These are phyloP conservation scores for Andrena hattorfiana DNA, from an alignment of 2,888 invertebrate species.

Conservation along the genomic window DNA sequence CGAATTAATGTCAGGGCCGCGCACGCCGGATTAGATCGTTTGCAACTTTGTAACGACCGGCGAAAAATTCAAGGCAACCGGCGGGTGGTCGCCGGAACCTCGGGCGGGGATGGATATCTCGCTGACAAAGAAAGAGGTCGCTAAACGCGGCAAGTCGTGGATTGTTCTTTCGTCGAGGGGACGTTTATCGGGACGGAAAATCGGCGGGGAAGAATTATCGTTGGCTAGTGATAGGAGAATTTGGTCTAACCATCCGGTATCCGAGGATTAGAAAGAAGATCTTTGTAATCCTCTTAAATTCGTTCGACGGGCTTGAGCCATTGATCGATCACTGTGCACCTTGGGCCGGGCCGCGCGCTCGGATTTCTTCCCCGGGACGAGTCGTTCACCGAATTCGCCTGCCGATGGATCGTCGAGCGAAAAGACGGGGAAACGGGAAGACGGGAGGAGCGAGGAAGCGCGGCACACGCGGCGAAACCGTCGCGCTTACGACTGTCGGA, in stretches of 20 bases:
- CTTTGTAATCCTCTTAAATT: conserved; percentile 33
- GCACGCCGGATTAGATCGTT: conserved; percentile 11
- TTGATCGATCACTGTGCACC: conserved; percentile 49
- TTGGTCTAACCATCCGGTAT: conserved; percentile 8
- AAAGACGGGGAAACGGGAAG: background rate
- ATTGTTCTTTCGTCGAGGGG: background rate
- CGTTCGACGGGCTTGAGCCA: conserved; percentile 3
- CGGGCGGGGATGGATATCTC: background rate
- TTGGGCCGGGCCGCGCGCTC: background rate
- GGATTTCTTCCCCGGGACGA: background rate
- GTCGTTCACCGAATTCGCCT: background rate
- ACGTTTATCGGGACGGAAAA: background rate
- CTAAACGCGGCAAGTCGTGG: background rate
- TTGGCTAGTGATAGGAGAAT: background rate
- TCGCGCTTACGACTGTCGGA: conserved; percentile 49
- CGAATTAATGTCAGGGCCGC: conserved; percentile 33
- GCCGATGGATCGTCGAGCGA: too few relatives aligned
- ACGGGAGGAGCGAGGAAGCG: background rate
- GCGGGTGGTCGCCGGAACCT: background rate
- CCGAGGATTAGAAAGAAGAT: conserved; percentile 35
- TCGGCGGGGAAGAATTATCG: conserved; percentile 10
- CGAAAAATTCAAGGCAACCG: background rate
- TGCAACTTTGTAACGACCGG: background rate
- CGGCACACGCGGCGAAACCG: conserved; percentile 38
- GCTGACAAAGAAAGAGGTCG: background rate